These are phyloP conservation scores for Salticus scenicus DNA, from an alignment of 2,888 invertebrate species.

Conservation along the genomic window DNA sequence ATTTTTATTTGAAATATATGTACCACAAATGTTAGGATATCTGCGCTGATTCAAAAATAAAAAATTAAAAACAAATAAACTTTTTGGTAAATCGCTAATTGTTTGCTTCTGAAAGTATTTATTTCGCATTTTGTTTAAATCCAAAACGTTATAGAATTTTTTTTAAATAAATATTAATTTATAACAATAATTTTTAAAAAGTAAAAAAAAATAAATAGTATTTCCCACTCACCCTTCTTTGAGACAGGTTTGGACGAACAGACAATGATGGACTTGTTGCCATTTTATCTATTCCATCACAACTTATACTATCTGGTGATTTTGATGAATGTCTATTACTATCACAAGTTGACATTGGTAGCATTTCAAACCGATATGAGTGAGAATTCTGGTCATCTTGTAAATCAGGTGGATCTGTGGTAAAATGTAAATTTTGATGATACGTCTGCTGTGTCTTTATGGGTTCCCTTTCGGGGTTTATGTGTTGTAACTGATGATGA, in stretches of 20 bases:
- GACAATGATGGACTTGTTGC: conserved; percentile 46
- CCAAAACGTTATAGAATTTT: too few species aligned
- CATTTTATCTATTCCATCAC: conserved; percentile 56
- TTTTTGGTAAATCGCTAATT: too few species aligned
- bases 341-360: conserved; percentile 31
- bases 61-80: too few species aligned
- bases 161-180: background rate
- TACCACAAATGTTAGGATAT: too few species aligned
- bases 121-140: too few species aligned
- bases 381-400: conserved; percentile 48
- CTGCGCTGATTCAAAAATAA: too few species aligned
- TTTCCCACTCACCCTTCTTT: conserved; percentile 51
- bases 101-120: too few species aligned
- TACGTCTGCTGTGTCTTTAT: background rate
- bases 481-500: conserved; percentile 18
- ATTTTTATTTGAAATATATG: too few species aligned
- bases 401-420: conserved; percentile 28
- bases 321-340: conserved; percentile 57
- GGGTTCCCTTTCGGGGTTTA: conserved; percentile 31
- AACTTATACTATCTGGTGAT: conserved; percentile 35
- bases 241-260: conserved; percentile 46
- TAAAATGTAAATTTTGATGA: background rate
- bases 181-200: background rate
- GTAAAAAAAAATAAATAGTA: too few species aligned
- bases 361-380: conserved; percentile 39